Evolutionary conservation across 2,113 vertebrate genomes (phyloP), one percentile per base, ranked within the genome.

Genomic region (Hylia prasina): DNA sequence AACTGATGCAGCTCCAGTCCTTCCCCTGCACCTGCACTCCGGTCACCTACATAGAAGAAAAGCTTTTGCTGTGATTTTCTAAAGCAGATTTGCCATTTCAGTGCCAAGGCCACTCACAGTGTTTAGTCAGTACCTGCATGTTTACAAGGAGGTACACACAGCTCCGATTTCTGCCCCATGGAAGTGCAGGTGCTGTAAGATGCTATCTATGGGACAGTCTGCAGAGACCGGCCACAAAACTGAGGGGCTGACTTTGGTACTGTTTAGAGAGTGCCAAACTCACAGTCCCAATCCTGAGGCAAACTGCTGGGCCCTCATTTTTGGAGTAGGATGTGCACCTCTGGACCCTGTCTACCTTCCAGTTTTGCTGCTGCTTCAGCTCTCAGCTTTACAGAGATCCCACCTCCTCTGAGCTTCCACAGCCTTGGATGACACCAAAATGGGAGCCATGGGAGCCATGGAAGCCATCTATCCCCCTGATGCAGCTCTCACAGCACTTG

Each of bases 91-190:
- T 61, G 76, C n/a, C 45, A 5, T 50, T 73, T 57, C 1, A 1
- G 37, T 8, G 61, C 35, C 0, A 0, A 87, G 44, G 57, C 42
- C 0, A 0, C 53, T 89, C 21, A 4, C 5, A 0, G 15, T 8
- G 20, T 39, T 88, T 35, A 50, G 17, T 18, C 63, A 31, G 18
- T 53, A 5, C 3, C 4, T 4, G 42, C 13, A 68, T 6, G 14
- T 68, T 40, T 75, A 39, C 44, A 60, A 54, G 48, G 37, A 25
- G 15, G 37, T 16, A 42, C 30, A 27, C 31, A 37, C 9, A 13
- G 19, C 56, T 81, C 63, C 68, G 17, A 58, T 47, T 87, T n/a
- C 51, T 69, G n/a, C n/a, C 22, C 58, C 0, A 0, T 65, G 48
- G 28, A 71, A 60, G 53, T 4, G 33, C 54, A 47, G 63, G 11